Evolutionary conservation across 1,140 invertebrate species (phyloP).

Genomic region (Drosophila tsacasi): DNA sequence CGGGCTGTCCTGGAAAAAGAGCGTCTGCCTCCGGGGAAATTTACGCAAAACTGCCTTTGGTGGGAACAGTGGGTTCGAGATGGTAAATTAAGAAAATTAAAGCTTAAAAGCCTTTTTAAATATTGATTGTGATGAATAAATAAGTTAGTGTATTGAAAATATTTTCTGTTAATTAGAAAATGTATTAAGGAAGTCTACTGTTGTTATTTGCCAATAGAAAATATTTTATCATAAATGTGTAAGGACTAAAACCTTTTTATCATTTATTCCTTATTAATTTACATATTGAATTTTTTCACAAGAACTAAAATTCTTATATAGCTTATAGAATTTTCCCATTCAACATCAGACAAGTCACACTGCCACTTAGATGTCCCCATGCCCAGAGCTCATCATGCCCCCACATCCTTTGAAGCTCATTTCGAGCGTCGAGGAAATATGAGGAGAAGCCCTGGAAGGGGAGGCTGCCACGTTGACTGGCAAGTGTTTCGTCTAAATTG

Average conservation of each 20-base stretch:
- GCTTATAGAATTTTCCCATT: not conserved
- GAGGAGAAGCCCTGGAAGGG: slow-evolving; percentile 12
- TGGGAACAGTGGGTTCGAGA: slow-evolving; percentile 21
- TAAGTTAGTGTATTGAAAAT: rapidly evolving
- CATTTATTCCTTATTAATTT: not conserved
- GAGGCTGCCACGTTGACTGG: slow-evolving; percentile 56
- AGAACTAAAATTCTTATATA: not conserved
- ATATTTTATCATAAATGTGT: not conserved
- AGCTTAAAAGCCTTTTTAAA: not conserved
- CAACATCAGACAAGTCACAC: not conserved
- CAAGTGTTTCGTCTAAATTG: slow-evolving; percentile 80
- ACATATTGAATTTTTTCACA: not conserved
- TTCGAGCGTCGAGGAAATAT: slow-evolving; percentile 45
- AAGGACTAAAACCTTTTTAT: too few relatives aligned
- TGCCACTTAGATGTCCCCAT: slow-evolving; percentile 36
- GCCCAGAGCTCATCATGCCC: not conserved
- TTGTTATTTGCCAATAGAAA: not conserved
- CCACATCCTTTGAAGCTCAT: slow-evolving; percentile 68
- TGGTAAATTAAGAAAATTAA: not conserved
- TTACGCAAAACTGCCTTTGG: slow-evolving; percentile 48
- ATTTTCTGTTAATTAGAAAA: not conserved
- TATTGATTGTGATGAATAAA: not conserved
- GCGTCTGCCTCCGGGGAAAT: slow-evolving; percentile 69
- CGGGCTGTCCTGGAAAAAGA: slow-evolving; percentile 32
- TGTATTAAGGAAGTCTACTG: not conserved